These are phyloP conservation scores for Drosophila bipectinata DNA, from an alignment of 1,140 invertebrate genomes.

Conservation along the genomic window DNA sequence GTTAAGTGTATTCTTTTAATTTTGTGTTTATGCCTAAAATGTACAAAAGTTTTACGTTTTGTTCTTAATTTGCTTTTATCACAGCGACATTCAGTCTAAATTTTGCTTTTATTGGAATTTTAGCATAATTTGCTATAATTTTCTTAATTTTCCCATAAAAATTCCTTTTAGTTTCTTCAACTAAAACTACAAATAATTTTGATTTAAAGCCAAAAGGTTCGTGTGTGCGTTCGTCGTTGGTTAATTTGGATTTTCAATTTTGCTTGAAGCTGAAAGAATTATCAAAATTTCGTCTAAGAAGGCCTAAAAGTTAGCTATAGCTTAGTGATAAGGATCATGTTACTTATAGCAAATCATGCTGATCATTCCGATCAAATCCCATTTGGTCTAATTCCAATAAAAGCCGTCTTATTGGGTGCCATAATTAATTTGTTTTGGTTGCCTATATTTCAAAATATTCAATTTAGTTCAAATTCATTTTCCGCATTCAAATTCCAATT, in stretches of 20 bases:
- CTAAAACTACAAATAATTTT: slow-evolving; percentile 78
- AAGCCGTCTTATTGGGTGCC: slow-evolving; percentile 66
- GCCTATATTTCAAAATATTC: slow-evolving; percentile 59
- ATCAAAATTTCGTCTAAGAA: slow-evolving; percentile 80
- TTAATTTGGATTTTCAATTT: slow-evolving; percentile 35
- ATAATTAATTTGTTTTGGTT: slow-evolving; percentile 56
- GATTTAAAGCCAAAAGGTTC: slow-evolving; percentile 82
- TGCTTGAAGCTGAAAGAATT: slow-evolving; percentile 70
- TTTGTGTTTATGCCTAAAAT: slow-evolving; percentile 79
- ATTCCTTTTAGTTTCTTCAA: slow-evolving; percentile 61
- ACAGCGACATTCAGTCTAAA: slow-evolving; percentile 84
- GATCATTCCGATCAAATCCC: slow-evolving; percentile 34
- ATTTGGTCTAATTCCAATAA: slow-evolving; percentile 77
- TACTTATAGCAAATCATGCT: slow-evolving; percentile 80
- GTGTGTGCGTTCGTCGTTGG: slow-evolving; percentile 49
- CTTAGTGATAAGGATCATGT: slow-evolving; percentile 53
- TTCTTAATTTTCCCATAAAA: slow-evolving; percentile 57
- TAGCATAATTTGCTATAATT: slow-evolving; percentile 79
- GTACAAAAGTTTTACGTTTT: slow-evolving; percentile 82
- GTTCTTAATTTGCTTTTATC: slow-evolving; percentile 78
- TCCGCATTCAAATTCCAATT: slow-evolving; percentile 17
- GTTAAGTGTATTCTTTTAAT: slow-evolving; percentile 68
- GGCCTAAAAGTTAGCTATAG: slow-evolving; percentile 74
- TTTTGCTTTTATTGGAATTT: slow-evolving; percentile 84
- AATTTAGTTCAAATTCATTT: slow-evolving; percentile 45